phyloP scores from a whole-genome alignment of 2,797 vertebrate genomes.

The Chelidonichthys spinosus region DNA sequence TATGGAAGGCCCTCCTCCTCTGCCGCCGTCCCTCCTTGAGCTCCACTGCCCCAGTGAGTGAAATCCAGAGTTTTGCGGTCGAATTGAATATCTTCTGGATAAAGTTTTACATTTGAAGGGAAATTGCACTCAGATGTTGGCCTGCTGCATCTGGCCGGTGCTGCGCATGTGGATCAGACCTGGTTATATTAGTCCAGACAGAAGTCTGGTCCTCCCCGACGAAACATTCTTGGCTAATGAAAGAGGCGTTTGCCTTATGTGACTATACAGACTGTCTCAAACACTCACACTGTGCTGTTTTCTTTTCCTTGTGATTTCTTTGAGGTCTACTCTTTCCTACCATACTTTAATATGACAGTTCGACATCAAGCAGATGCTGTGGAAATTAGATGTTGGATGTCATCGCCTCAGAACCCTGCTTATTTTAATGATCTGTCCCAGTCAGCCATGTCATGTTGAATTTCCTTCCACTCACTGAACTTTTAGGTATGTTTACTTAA shows the following conservation, averaged over 20 bases:
- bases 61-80: slow-evolving; percentile 64
- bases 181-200: slow-evolving; percentile 78
- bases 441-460: slow-evolving; percentile 66
- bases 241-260: slow-evolving; percentile 64
- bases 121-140: slow-evolving; percentile 84
- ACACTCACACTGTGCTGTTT: slow-evolving; percentile 48
- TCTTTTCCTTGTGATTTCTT: slow-evolving; percentile 44
- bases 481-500: slow-evolving; percentile 50
- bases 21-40: slow-evolving; percentile 37
- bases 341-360: slow-evolving; percentile 53
- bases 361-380: slow-evolving; percentile 73
- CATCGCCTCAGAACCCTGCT: slow-evolving; percentile 50
- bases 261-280: slow-evolving; percentile 57
- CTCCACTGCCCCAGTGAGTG: slow-evolving; percentile 55
- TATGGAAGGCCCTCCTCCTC: slow-evolving; percentile 53
- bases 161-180: slow-evolving; percentile 66
- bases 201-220: slow-evolving; percentile 74
- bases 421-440: slow-evolving; percentile 63
- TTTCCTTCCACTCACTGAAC: slow-evolving; percentile 61
- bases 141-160: slow-evolving; percentile 64
- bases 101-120: slow-evolving; percentile 79
- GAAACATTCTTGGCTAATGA: slow-evolving; percentile 66
- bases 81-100: slow-evolving; percentile 77
- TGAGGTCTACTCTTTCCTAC: slow-evolving; percentile 31
- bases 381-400: slow-evolving; percentile 71